phyloP scores from a whole-genome alignment of 1,140 invertebrate genomes.

The Oncopeltus fasciatus region DNA sequence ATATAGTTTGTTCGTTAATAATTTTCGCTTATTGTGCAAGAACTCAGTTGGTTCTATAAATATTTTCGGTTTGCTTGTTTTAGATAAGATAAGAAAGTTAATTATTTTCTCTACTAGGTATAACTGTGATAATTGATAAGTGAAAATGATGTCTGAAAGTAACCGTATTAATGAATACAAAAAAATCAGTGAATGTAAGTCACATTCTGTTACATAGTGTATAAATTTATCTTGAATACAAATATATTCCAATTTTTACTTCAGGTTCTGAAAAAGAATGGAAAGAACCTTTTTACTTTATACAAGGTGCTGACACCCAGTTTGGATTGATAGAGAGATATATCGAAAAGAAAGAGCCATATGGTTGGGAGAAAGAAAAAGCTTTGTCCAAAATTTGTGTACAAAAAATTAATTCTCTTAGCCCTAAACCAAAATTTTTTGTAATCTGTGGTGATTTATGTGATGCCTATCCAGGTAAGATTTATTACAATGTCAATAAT shows the following conservation, averaged over 20 bases:
- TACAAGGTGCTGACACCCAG: conserved; percentile 39
- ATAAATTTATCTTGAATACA: background rate
- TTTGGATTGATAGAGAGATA: conserved; percentile 36
- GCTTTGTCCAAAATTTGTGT: conserved; percentile 30
- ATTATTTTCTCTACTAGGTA: too few relatives aligned
- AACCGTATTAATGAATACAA: background rate
- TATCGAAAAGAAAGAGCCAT: conserved; percentile 27
- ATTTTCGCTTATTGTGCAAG: too few relatives aligned
- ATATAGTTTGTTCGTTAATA: too few relatives aligned
- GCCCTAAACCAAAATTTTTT: conserved; percentile 38
- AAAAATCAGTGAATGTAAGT: background rate
- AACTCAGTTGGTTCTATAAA: too few relatives aligned
- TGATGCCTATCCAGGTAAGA: conserved; percentile 35
- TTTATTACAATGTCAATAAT: background rate
- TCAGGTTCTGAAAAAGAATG: conserved; percentile 24
- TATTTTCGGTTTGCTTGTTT: too few relatives aligned
- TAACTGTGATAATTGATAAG: too few relatives aligned
- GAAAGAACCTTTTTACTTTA: conserved; percentile 31
- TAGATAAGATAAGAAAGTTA: too few relatives aligned
- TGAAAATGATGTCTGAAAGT: background rate
- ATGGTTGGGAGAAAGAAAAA: conserved; percentile 37
- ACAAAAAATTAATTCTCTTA: conserved; percentile 33
- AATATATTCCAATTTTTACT: background rate
- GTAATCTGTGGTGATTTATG: conserved; percentile 42
- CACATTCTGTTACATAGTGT: background rate